Evolutionary conservation across 2,113 vertebrate species (phyloP), one percentile per base, ranked within the genome.

Genomic region (Malurus cyaneus): DNA sequence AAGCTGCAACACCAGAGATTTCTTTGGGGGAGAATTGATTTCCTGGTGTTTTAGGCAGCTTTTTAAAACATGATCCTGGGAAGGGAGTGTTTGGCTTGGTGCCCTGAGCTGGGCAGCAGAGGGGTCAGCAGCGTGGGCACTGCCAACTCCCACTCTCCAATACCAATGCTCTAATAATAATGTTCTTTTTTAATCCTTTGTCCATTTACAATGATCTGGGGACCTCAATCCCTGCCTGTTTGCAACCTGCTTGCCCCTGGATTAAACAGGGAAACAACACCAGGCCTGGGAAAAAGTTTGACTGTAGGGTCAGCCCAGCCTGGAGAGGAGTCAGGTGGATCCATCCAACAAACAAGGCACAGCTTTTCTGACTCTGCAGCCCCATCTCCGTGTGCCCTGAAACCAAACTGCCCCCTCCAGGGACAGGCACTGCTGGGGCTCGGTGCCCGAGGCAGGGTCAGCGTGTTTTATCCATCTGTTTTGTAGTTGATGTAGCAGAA

Each of bases 391-490:
- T 7, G 6, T 14, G 24, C 6, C 39, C 47, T 39, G 39, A 39
- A 52, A 39, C 29, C 21, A 5, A 82, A 65, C 5, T 6, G 5
- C 1, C 5, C 18, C 9, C 32, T 52, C 25, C 39, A 23, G 24
- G 13, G 42, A 25, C 1, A 1, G 62, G n/a, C 2, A 1, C 28
- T 88, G 82, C 70, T 8, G 4, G 32, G 61, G 34, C 39, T 88
- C 0, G 0, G 14, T 49, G 80, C 31, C 28, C 14, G 70, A 50
- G 17, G 41, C n/a, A 60, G 39, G 53, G 7, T 19, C 0, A 0
- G 34, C 36, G 44, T 17, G 65, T n/a, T 92, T 52, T 19, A 21
- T 41, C 14, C 0, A 0, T 18, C 59, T 61, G 72, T 31, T 84
- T 18, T 28, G 64, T 46, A 18, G 42, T 15, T 52, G 62, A 79